These are phyloP conservation scores for Yponomeuta plumbellus DNA, from an alignment of 2,888 invertebrate species.

Conservation along the genomic window DNA sequence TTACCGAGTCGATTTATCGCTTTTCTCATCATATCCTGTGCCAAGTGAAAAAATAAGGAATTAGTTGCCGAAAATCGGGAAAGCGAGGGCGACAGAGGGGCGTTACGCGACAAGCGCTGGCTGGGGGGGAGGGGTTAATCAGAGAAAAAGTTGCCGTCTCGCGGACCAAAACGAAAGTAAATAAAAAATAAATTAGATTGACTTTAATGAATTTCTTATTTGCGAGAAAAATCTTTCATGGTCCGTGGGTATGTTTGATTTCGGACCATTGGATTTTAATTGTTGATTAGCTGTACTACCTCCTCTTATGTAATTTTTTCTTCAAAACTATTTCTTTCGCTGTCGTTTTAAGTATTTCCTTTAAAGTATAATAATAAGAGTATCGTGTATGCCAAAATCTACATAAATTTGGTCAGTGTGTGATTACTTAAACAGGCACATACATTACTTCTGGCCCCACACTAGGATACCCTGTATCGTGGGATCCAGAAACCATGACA, in stretches of 20 bases:
- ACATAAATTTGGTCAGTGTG: too few species aligned
- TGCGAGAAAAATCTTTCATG: neutral
- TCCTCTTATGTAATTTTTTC: too few species aligned
- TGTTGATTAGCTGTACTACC: too few species aligned
- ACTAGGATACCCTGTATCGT: too few species aligned
- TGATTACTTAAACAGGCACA: too few species aligned
- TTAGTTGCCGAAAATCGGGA: conserved; percentile 20
- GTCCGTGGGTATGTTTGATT: neutral
- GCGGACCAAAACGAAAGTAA: conserved; percentile 12
- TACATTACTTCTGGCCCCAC: too few species aligned
- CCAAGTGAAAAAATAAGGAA: conserved; percentile 18
- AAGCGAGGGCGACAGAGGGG: conserved; percentile 12
- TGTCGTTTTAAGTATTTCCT: too few species aligned
- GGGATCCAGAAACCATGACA: too few species aligned
- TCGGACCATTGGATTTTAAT: too few species aligned
- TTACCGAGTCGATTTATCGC: neutral
- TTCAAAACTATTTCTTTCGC: too few species aligned
- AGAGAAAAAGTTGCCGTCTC: conserved; percentile 18
- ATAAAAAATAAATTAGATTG: conserved; percentile 16
- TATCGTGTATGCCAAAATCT: too few species aligned
- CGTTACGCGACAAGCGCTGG: conserved; percentile 1
- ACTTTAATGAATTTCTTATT: conserved; percentile 11
- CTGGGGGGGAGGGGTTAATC: conserved; percentile 18
- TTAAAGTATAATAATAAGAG: too few species aligned
- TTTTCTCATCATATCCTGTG: neutral